Evolutionary conservation across 1,140 invertebrate species (phyloP), one percentile per base, ranked within the genome.

Genomic region (Calephelis virginiensis): DNA sequence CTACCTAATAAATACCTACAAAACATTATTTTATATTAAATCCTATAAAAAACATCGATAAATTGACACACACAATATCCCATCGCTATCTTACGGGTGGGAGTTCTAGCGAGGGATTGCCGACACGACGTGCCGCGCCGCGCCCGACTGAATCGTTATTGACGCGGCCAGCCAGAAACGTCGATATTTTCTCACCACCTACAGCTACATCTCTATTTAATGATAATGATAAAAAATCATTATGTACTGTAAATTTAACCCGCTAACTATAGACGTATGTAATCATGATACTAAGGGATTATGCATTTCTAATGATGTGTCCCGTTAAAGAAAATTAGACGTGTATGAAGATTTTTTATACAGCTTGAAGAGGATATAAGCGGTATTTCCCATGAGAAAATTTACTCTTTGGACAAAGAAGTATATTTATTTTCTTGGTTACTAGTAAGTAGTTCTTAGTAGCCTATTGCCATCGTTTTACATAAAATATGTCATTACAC

Each of bases 121-220:
- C 66, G 68, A 67, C 71, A 65, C 68, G 71, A 67, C 69, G 63
- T 66, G 72, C 48, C 70, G 67, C 68, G 65, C 65, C 66, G 71
- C 73, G 70, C 71, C 68, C 69, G 67, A 65, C 71, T 75, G 75
- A 69, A 68, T 73, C 75, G 72, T 76, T 76, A 76, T 73, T 67
- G 72, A 71, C 70, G 68, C 71, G 68, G 64, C 67, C 72, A 71
- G 69, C 72, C 72, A 74, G 71, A 73, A 75, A 72, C 72, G 75
- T 76, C 75, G 75, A 73, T 73, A 73, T 67, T 73, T 73, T 62
- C 53, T 69, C 66, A 66, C 64, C 69, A 61, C 50, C 63, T 72
- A 73, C 69, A 61, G 48, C 63, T 72, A 73, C 71, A 73, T 70
- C 71, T 64, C 68, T 66, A 69, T 70, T 73, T 73, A 73, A 73